Evolutionary conservation across 2,797 vertebrate species (phyloP).

Genomic region (Pseudocheirus occidentalis): DNA sequence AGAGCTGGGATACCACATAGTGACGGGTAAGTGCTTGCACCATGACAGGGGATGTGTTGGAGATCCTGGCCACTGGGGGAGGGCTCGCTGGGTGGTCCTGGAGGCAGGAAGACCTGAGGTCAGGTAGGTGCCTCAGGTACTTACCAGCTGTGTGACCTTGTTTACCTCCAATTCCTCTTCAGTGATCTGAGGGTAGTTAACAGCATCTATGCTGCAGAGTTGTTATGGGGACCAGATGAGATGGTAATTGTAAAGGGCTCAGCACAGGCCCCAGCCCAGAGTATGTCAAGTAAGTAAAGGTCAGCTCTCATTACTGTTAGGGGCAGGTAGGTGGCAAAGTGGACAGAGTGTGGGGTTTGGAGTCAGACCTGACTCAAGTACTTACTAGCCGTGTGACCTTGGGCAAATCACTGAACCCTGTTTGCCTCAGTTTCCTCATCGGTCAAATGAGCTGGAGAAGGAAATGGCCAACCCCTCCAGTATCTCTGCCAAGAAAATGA

Average conservation of each 20-base stretch:
- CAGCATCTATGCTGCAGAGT: background rate
- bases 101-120: background rate
- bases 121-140: background rate
- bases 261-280: background rate
- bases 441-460: background rate
- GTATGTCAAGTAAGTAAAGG: background rate
- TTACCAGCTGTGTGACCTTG: background rate
- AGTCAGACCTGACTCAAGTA: background rate
- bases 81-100: background rate
- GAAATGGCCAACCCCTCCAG: background rate
- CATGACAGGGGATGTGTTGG: too few species aligned
- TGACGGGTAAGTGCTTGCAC: conserved; percentile 88
- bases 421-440: background rate
- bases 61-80: rapidly evolving
- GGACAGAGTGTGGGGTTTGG: background rate
- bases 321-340: background rate
- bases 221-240: background rate
- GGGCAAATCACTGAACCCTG: background rate
- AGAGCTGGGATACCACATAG: conserved; percentile 91
- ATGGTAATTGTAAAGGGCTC: background rate
- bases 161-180: background rate
- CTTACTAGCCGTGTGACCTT: background rate
- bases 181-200: background rate
- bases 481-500: background rate
- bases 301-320: background rate